Base-by-base conservation (phyloP, 2,888 invertebrate species). In the Caenorhabditis macrosperma region DNA sequence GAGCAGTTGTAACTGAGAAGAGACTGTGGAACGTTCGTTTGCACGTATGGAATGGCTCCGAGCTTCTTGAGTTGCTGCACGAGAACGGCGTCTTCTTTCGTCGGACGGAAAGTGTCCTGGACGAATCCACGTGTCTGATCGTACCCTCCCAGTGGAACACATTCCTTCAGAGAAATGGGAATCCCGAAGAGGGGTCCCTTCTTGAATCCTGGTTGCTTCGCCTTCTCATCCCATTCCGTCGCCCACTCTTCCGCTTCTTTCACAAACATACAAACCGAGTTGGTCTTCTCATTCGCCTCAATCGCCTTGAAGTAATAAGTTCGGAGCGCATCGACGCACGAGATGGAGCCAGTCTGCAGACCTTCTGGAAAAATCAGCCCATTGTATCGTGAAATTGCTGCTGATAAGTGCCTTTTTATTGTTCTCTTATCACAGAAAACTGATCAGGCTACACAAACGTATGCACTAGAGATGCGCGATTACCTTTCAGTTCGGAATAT, bases 21-120 rank as follows among this genome's bases (percentile, higher is more conserved):
- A 0, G 84, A 85, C 44, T 91, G 91, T 0, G 92, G 91, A 17
- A 91, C 88, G 83, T 92, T 92, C 1, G 92, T 92, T 83, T 91
- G 91, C 17, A 91, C 91, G 90, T 91, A 92, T 0, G 92, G 92
- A 60, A 93, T 88, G 44, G 92, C 92, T 46, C 87, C 88, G 12
- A 86, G 71, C 22, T 64, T 69, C 52, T 85, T 86, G 24, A 87
- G 59, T 30, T 87, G 85, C 12, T 75, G 67, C 6, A 88, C 85
- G 22, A 86, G 75, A 20, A 83, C 82, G n/a, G 63, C 60, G 50
- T 88, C 87, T 15, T 80, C 69, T 52, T 80, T 28, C 10, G 78
- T 67, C 20, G 82, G 84, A 22, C 68, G 82, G 74, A 83, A 85
- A n/a, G 90, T 80, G 22, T 83, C 84, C 69, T 90, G 89, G 4